Evolutionary conservation across 2,113 vertebrate genomes (phyloP).

Genomic region (Australoheros scitulus): DNA sequence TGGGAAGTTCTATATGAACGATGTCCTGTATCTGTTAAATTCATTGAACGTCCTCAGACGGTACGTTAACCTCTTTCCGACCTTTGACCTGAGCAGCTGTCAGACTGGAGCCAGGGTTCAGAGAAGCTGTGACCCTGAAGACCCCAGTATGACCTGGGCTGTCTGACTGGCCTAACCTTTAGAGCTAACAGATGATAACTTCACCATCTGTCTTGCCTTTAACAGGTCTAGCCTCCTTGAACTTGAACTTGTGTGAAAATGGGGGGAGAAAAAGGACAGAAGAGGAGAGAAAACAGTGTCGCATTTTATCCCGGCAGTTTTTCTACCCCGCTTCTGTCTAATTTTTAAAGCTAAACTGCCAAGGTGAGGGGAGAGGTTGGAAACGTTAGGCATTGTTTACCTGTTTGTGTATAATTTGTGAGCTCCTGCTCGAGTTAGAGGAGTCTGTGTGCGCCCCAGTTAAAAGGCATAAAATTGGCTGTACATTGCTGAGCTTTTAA

Average conservation of each 20-base stretch:
- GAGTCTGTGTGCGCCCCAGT: background rate
- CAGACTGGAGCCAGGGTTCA: slow-evolving; percentile 65
- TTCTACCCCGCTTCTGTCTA: background rate
- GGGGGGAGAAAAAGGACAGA: slow-evolving; percentile 1
- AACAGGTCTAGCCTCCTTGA: slow-evolving; percentile 67
- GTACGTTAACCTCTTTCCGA: slow-evolving; percentile 48
- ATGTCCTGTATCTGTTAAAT: slow-evolving; percentile 43
- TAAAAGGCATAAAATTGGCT: slow-evolving; percentile 25
- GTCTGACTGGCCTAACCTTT: slow-evolving; percentile 71
- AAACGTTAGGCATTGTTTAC: background rate
- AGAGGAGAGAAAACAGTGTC: slow-evolving; percentile 3
- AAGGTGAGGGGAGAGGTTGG: background rate
- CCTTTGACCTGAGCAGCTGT: slow-evolving; percentile 74
- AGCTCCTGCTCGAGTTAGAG: background rate
- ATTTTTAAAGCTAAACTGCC: slow-evolving; percentile 16
- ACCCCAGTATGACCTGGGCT: slow-evolving; percentile 62
- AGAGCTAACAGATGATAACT: slow-evolving; percentile 66
- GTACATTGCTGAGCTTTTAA: slow-evolving; percentile 16
- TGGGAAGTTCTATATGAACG: slow-evolving; percentile 4
- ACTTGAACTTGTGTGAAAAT: slow-evolving; percentile 73
- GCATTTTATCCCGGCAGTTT: background rate
- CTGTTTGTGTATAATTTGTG: slow-evolving; percentile 21
- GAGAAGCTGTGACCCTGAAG: slow-evolving; percentile 58
- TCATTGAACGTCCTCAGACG: slow-evolving; percentile 53
- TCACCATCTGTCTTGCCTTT: slow-evolving; percentile 72